These are phyloP conservation scores for Stichopus horrens DNA, from an alignment of 53 echinoderm and acorn worm genomes.

Conservation along the genomic window DNA sequence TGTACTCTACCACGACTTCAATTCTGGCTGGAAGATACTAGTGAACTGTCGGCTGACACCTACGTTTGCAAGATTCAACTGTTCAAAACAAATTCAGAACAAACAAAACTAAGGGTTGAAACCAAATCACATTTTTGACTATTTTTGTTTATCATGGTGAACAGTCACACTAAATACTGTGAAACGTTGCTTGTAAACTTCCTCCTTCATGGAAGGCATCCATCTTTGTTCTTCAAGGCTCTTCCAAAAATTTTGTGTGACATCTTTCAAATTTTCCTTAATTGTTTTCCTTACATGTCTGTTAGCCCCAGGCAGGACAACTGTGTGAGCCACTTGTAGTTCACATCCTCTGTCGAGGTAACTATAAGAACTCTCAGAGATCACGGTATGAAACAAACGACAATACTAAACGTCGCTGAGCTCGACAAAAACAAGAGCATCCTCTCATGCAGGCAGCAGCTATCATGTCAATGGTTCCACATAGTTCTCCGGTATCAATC, in stretches of 20 bases:
- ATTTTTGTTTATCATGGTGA: too few relatives aligned
- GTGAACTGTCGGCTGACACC: too few relatives aligned
- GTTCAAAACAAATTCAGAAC: too few relatives aligned
- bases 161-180: too few relatives aligned
- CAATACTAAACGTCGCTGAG: background rate
- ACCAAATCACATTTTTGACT: too few relatives aligned
- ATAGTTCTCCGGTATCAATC: conserved; percentile 93
- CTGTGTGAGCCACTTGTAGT: background rate
- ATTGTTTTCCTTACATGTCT: background rate
- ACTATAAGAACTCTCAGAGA: background rate
- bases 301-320: background rate
- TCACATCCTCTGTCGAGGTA: background rate
- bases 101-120: too few relatives aligned
- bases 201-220: background rate
- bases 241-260: background rate
- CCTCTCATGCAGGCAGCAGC: background rate
- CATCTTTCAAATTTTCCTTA: background rate
- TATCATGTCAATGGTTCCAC: conserved; percentile 76
- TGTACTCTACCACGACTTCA: too few relatives aligned
- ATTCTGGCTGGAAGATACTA: too few relatives aligned
- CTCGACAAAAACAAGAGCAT: background rate
- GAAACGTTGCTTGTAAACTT: background rate
- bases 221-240: conserved; percentile 5
- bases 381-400: background rate
- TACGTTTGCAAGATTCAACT: too few relatives aligned